Conservation (phyloP, 1,140 invertebrate genomes). For the Hylyphantes graminicola region DNA sequence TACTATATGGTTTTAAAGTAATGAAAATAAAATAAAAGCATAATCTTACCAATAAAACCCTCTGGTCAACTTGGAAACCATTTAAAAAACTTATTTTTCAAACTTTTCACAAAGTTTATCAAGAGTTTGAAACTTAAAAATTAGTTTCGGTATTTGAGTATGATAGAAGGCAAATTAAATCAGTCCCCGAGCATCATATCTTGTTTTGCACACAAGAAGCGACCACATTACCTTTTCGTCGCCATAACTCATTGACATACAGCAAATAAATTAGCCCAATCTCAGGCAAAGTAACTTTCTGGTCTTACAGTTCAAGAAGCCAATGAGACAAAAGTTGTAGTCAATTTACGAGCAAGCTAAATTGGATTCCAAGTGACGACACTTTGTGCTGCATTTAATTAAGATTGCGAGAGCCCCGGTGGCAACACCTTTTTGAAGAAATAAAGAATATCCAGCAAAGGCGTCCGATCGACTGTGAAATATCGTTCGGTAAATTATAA, state of each 20-base stretch:
- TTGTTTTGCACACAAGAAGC: too few relatives aligned
- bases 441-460: constrained; percentile 12
- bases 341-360: constrained; percentile 52
- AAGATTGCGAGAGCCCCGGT: constrained; percentile 16
- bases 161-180: too few relatives aligned
- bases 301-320: constrained; percentile 20
- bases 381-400: constrained; percentile 27
- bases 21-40: too few relatives aligned
- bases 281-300: constrained; percentile 3
- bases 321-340: constrained; percentile 53
- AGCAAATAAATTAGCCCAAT: constrained; percentile 13
- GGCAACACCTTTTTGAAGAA: constrained; percentile 18
- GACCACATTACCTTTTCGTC: too few relatives aligned
- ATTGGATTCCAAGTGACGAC: constrained; percentile 11
- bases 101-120: too few relatives aligned
- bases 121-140: too few relatives aligned
- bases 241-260: background rate
- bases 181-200: too few relatives aligned
- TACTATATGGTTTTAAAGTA: too few relatives aligned
- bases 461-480: constrained; percentile 52
- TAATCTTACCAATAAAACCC: too few relatives aligned
- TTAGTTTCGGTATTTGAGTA: too few relatives aligned
- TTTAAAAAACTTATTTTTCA: too few relatives aligned
- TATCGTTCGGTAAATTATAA: constrained; percentile 52
- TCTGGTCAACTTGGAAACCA: too few relatives aligned